Evolutionary conservation across 2,888 invertebrate species (phyloP).

Genomic region (Parnassius mnemosyne): DNA sequence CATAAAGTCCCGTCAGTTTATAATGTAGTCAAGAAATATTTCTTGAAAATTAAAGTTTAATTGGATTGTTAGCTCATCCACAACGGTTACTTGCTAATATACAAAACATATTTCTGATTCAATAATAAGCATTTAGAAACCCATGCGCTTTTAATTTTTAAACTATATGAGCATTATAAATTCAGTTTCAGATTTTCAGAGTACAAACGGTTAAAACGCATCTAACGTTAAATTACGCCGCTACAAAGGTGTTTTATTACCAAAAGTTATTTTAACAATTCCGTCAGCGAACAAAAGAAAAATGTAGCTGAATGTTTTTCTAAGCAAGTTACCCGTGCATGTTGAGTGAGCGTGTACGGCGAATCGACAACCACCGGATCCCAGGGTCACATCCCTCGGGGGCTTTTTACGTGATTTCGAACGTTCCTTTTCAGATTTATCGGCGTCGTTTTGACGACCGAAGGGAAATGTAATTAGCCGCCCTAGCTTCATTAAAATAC

Average conservation of each 20-base stretch:
- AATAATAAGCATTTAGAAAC: too few relatives aligned
- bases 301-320: slow-evolving; percentile 11
- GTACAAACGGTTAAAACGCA: too few relatives aligned
- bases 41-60: too few relatives aligned
- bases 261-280: slow-evolving; percentile 17
- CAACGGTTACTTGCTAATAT: too few relatives aligned
- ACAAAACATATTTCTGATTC: too few relatives aligned
- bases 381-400: slow-evolving; percentile 47
- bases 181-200: too few relatives aligned
- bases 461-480: slow-evolving; percentile 63
- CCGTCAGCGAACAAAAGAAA: slow-evolving; percentile 7
- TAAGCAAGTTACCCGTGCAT: slow-evolving; percentile 27
- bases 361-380: slow-evolving; percentile 36
- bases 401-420: slow-evolving; percentile 52
- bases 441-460: slow-evolving; percentile 46
- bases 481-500: slow-evolving; percentile 72
- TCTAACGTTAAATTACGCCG: slow-evolving; percentile 4
- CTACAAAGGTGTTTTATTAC: slow-evolving; percentile 11
- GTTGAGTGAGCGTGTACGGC: slow-evolving; percentile 22
- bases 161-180: too few relatives aligned
- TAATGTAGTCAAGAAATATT: too few relatives aligned
- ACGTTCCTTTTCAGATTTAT: slow-evolving; percentile 54
- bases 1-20: too few relatives aligned
- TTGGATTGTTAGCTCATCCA: too few relatives aligned
- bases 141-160: too few relatives aligned